Conservation (phyloP, 2,113 vertebrate genomes). For the Tylochromis polylepis region DNA sequence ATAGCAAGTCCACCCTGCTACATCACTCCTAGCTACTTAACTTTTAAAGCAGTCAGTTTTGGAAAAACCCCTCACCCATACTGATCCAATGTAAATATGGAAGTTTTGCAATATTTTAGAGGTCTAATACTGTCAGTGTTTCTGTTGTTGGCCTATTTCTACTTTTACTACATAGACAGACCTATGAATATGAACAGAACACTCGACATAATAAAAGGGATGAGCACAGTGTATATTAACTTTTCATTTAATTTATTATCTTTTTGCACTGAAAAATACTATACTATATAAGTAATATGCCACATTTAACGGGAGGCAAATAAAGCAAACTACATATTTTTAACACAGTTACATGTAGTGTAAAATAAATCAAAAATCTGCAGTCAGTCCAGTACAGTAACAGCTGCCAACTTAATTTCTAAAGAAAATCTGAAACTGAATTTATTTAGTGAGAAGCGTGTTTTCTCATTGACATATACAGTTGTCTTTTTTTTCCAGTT, state of each 20-base stretch:
- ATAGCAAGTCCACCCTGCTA: neutral
- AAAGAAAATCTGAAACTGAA: neutral
- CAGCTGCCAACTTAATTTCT: neutral
- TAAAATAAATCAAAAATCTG: neutral
- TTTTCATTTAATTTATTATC: neutral
- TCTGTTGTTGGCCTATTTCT: neutral
- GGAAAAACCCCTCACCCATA: neutral
- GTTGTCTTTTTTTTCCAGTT: neutral
- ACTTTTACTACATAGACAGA: neutral
- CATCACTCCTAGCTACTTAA: neutral
- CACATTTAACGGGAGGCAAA: neutral
- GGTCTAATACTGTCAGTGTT: neutral
- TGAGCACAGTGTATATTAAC: neutral
- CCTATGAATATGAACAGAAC: neutral
- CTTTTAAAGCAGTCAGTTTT: neutral
- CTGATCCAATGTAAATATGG: neutral
- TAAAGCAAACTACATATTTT: neutral
- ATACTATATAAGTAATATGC: neutral
- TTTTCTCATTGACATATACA: neutral
- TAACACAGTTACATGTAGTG: neutral
- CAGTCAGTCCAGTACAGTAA: neutral
- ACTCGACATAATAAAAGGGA: neutral
- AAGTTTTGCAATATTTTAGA: neutral
- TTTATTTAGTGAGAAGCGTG: neutral
- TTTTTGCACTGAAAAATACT: neutral